These are phyloP conservation scores for Dendrolimus houi DNA, from an alignment of 2,888 invertebrate genomes.

Conservation along the genomic window DNA sequence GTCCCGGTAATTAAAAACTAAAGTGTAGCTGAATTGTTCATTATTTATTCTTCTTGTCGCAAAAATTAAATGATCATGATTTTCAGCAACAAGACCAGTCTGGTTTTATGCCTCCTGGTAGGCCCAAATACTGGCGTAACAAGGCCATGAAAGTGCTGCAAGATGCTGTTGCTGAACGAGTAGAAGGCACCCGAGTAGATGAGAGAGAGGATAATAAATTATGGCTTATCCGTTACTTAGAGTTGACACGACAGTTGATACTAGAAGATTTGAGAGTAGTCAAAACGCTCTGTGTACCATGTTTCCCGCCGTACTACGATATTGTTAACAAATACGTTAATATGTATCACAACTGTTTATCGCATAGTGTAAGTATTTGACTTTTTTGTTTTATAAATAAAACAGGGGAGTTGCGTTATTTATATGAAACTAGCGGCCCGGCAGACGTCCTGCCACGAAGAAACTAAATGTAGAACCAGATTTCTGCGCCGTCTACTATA, in stretches of 20 bases:
- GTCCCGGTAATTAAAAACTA: too few species aligned
- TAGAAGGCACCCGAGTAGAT: conserved; percentile 97
- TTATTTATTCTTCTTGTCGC: neutral
- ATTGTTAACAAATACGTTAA: conserved; percentile 93
- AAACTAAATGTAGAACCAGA: too few species aligned
- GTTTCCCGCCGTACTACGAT: conserved; percentile 96
- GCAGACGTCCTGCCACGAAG: too few species aligned
- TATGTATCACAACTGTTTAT: conserved; percentile 95
- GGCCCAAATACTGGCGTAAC: conserved; percentile 94
- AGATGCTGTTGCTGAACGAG: conserved; percentile 86
- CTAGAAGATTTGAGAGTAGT: conserved; percentile 94
- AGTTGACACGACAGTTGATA: conserved; percentile 90
- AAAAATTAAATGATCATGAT: conserved; percentile 1
- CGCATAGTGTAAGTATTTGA: conserved; percentile 79
- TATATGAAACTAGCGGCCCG: too few species aligned
- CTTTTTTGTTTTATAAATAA: too few species aligned
- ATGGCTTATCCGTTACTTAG: conserved; percentile 96
- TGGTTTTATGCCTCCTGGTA: conserved; percentile 94
- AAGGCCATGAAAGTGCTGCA: conserved; percentile 90
- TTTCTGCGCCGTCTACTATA: too few species aligned
- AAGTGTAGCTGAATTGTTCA: neutral
- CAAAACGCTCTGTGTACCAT: conserved; percentile 92
- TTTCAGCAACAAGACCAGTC: conserved; percentile 83
- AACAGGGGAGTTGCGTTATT: too few species aligned
- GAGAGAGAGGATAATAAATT: conserved; percentile 93